Evolutionary conservation across 2,888 invertebrate genomes (phyloP).

Genomic region (Prosapia bicincta): DNA sequence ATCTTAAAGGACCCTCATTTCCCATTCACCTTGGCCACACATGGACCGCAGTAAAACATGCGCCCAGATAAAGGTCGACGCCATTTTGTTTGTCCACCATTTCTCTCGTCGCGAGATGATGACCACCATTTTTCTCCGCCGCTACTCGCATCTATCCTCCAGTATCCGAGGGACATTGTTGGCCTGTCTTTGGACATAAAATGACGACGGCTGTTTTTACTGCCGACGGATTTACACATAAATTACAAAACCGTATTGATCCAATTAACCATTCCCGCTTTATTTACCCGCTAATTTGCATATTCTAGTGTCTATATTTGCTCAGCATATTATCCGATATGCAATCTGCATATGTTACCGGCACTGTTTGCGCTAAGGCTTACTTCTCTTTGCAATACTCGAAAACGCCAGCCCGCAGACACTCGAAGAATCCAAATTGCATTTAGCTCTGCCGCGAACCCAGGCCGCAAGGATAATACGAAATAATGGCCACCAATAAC

Average conservation of each 20-base stretch:
- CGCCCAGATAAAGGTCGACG: neutral
- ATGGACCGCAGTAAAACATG: neutral
- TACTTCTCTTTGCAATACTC: too few species aligned
- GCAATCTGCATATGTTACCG: too few species aligned
- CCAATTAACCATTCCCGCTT: neutral
- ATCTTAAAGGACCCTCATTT: conserved; percentile 15
- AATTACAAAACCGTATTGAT: neutral
- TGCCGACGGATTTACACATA: neutral
- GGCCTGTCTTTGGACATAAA: neutral
- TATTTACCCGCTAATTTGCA: neutral
- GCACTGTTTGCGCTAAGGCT: too few species aligned
- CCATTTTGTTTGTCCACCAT: neutral
- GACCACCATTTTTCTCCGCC: neutral
- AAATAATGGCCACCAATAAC: neutral
- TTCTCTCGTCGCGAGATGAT: neutral
- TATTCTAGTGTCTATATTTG: neutral
- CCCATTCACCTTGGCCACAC: neutral
- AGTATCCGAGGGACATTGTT: neutral
- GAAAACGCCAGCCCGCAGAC: too few species aligned
- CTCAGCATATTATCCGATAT: too few species aligned
- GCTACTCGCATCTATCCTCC: neutral
- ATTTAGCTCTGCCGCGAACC: neutral
- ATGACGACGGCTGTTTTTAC: neutral
- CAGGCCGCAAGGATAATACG: neutral
- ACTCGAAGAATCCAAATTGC: neutral